Evolutionary conservation across 2,797 vertebrate genomes (phyloP).

Genomic region (Sardinella longiceps): DNA sequence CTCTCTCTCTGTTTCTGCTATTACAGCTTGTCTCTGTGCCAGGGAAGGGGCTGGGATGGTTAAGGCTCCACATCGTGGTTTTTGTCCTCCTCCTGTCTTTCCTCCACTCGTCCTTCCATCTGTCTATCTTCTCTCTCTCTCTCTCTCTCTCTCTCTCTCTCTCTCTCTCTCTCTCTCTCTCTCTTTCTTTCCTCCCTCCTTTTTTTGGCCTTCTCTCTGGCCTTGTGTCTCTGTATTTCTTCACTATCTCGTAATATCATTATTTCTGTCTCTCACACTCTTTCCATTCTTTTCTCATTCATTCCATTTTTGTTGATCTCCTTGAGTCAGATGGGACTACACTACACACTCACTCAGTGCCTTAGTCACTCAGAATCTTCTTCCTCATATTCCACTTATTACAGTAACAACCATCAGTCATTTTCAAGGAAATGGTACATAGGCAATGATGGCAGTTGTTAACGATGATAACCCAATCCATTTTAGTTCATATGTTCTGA

Average conservation of each 20-base stretch:
- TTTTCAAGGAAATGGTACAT: not conserved
- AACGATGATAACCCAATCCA: not conserved
- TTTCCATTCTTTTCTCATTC: not conserved
- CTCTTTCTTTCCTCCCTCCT: not conserved
- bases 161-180: not conserved
- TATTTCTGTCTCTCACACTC: not conserved
- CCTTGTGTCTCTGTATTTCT: not conserved
- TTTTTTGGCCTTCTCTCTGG: too few species aligned
- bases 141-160: not conserved
- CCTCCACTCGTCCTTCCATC: too few species aligned
- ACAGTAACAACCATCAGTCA: not conserved
- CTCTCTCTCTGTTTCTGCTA: too few species aligned
- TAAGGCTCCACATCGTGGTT: not conserved
- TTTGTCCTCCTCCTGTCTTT: not conserved
- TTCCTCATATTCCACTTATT: not conserved
- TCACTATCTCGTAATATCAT: not conserved
- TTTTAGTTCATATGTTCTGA: not conserved
- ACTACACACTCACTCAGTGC: not conserved
- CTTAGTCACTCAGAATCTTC: too few species aligned
- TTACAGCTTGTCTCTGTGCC: too few species aligned
- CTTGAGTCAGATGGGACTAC: not conserved
- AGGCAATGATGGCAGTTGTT: not conserved
- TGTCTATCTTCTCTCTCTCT: too few species aligned
- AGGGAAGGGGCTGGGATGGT: too few species aligned
- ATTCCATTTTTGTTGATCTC: too few species aligned